A percentile compares a stretch with the other conserved stretches of the same genome.
phyloP scores from a whole-genome alignment of 2,888 invertebrate genomes.

The Hydraecia micacea region DNA sequence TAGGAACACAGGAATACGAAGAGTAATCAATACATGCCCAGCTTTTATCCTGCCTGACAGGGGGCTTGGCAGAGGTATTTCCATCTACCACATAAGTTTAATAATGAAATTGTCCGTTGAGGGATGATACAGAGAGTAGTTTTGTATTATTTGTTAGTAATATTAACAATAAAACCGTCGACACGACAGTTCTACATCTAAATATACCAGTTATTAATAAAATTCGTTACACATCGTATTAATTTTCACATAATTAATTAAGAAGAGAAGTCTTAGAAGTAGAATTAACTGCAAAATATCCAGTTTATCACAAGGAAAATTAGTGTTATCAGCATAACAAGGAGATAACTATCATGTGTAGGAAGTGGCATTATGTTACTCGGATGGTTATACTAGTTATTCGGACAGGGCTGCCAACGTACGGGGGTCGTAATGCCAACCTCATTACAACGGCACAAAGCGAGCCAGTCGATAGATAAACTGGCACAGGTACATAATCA shows the following conservation, averaged over 20 bases:
- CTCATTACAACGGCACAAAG: conserved; percentile 32
- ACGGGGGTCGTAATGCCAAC: conserved; percentile 6
- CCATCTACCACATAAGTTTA: neutral
- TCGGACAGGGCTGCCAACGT: conserved; percentile 25
- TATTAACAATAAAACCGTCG: too few relatives aligned
- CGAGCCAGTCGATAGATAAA: neutral
- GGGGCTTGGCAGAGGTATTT: conserved; percentile 17
- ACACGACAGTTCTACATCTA: too few relatives aligned
- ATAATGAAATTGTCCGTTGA: conserved; percentile 19
- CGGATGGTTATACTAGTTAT: conserved; percentile 13
- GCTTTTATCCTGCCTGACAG: conserved; percentile 19
- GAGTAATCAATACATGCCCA: conserved; percentile 30
- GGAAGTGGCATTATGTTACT: conserved; percentile 23
- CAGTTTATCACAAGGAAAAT: conserved; percentile 40
- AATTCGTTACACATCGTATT: neutral
- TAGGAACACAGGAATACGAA: conserved; percentile 21
- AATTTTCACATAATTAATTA: conserved; percentile 18
- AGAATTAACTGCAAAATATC: conserved; percentile 4
- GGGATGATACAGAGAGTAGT: neutral
- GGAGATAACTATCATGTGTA: conserved; percentile 26
- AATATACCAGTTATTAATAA: neutral
- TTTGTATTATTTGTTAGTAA: neutral
- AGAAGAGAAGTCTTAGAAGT: conserved; percentile 12
- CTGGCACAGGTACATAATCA: neutral
- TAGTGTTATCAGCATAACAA: conserved; percentile 30